Evolutionary conservation across 2,888 invertebrate species (phyloP).

Genomic region (Ethmia dodecea): DNA sequence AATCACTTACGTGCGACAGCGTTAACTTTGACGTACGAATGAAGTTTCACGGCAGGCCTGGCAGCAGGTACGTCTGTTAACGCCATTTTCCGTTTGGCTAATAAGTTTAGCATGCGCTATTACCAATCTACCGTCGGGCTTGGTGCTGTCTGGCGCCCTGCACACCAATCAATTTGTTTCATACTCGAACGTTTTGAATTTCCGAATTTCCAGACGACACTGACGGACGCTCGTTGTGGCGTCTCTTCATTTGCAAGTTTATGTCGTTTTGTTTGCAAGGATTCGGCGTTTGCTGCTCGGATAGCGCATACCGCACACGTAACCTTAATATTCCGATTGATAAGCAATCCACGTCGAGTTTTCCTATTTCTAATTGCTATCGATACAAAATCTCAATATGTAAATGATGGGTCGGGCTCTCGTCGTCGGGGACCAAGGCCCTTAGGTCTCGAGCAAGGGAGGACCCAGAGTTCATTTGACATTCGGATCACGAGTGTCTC

Average conservation of each 20-base stretch:
- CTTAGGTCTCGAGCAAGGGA: conserved; percentile 39
- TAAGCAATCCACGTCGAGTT: conserved; percentile 34
- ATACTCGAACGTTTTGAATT: conserved; percentile 70
- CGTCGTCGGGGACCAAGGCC: conserved; percentile 33
- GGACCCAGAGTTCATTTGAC: conserved; percentile 54
- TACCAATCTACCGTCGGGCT: conserved; percentile 70
- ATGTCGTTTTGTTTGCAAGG: conserved; percentile 44
- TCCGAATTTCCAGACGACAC: conserved; percentile 51
- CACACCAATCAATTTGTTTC: conserved; percentile 71
- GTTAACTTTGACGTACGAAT: conserved; percentile 67
- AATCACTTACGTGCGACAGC: conserved; percentile 65
- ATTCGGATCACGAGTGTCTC: conserved; percentile 68
- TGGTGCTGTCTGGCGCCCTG: conserved; percentile 52
- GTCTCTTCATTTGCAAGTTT: conserved; percentile 62
- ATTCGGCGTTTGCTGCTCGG: conserved; percentile 19
- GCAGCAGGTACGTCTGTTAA: conserved; percentile 59
- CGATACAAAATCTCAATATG: conserved; percentile 69
- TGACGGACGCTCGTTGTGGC: conserved; percentile 49
- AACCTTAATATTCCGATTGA: conserved; percentile 19
- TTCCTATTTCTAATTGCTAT: conserved; percentile 56
- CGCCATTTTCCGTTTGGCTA: conserved; percentile 74
- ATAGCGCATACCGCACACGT: background rate
- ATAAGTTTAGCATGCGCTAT: conserved; percentile 76
- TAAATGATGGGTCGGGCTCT: conserved; percentile 56
- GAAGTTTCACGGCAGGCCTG: conserved; percentile 55